Evolutionary conservation across 2,888 invertebrate genomes (phyloP), one percentile per base, ranked within the genome.

Genomic region (Aphidius colemani): DNA sequence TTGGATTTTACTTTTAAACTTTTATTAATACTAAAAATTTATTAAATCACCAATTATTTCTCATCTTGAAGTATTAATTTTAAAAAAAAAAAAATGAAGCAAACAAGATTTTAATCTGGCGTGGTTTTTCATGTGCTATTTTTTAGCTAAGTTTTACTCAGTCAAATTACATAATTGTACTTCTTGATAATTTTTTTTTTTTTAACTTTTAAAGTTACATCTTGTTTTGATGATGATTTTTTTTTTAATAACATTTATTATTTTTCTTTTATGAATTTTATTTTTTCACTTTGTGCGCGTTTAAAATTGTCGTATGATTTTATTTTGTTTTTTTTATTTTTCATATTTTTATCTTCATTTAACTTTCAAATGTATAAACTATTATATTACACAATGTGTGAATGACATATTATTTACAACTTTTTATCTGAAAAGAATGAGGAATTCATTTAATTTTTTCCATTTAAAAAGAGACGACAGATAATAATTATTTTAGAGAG

Each of bases 201-300:
- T n/a, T 50, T 56, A 44, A 30, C 48, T 48, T 50, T 72, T 72
- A 71, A 69, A 18, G 13, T 74, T 75, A 76, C 74, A 76, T 72
- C 74, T 73, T 75, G 72, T 76, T 48, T 51, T 50, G 18, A 62
- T 56, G 39, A 56, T 59, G 7, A 39, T 41, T 50, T 44, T 30
- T 53, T 63, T 39, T 53, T 18, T 53, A 40, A 7, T 7, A 8
- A 48, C 13, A 13, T 61, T 30, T 49, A 39, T n/a, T 49, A 43
- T 49, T 58, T 50, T 11, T 41, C 10, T 46, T 75, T 70, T 63
- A 69, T 70, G 69, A 67, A 45, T 44, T 45, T n/a, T 55, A 63
- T 64, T 67, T 64, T 69, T 62, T 59, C 67, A 67, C 61, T 73
- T 75, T 76, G 75, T 77, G 77, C 76, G 77, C 73, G 66, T 70